phyloP scores from a whole-genome alignment of 2,113 vertebrate species.

The Albula glossodonta region DNA sequence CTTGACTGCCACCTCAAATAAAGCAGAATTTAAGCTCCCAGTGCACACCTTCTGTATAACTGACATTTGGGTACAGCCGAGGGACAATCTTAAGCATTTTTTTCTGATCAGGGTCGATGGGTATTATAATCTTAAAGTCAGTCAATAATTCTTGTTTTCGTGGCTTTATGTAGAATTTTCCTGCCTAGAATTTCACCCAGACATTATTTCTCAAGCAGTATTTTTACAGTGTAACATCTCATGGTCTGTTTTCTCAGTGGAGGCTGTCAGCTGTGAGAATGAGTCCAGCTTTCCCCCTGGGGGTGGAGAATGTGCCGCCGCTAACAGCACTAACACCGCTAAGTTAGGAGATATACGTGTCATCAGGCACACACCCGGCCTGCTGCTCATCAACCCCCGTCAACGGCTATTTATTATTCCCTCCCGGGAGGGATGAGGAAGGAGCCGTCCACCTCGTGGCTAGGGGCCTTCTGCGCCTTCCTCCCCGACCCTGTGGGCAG shows the following conservation, averaged over 20 bases:
- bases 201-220: too few relatives aligned
- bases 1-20: neutral
- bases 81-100: neutral
- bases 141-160: neutral
- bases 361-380: neutral
- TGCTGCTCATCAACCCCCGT: neutral
- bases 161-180: neutral
- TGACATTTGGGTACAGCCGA: neutral
- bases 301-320: neutral
- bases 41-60: neutral
- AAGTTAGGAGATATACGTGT: neutral
- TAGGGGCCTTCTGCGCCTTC: too few relatives aligned
- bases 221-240: too few relatives aligned
- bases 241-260: neutral
- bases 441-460: neutral
- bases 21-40: neutral
- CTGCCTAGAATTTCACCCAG: too few relatives aligned
- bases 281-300: neutral
- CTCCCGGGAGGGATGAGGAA: neutral
- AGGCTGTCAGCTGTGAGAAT: neutral
- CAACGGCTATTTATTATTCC: constrained; percentile 6
- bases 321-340: neutral
- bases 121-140: too few relatives aligned
- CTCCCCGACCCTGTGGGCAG: neutral
- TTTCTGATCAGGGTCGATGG: neutral